Conservation (phyloP, 2,113 vertebrate genomes). For the Triplophysa dalaica region DNA sequence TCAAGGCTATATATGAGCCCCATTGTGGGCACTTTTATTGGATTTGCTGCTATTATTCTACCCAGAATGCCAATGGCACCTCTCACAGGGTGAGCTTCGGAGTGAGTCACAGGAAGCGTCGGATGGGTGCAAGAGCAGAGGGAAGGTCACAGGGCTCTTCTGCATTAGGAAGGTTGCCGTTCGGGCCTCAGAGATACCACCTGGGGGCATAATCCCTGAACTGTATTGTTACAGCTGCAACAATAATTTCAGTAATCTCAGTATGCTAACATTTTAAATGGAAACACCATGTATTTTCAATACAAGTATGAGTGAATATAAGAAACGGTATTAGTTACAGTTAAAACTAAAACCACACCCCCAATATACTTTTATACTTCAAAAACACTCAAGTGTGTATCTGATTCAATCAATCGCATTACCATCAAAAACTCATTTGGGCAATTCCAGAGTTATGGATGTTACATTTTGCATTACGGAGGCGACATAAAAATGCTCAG, state of each 20-base stretch:
- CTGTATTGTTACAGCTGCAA: constrained; percentile 65
- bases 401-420: neutral
- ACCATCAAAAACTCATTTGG: neutral
- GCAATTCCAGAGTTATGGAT: too few species aligned
- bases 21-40: constrained; percentile 28
- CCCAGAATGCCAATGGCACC: constrained; percentile 31
- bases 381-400: too few species aligned
- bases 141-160: constrained; percentile 66
- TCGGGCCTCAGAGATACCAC: constrained; percentile 60
- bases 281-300: constrained; percentile 2
- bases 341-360: neutral
- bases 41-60: constrained; percentile 36
- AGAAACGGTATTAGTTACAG: neutral
- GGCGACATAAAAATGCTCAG: too few species aligned
- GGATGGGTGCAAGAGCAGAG: constrained; percentile 56
- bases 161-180: constrained; percentile 48
- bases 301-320: neutral
- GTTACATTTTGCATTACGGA: too few species aligned
- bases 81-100: neutral
- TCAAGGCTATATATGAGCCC: constrained; percentile 22
- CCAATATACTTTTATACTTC: neutral
- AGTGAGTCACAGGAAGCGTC: constrained; percentile 62
- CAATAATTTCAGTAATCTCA: constrained; percentile 35
- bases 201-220: constrained; percentile 61
- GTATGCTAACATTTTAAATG: neutral